Evolutionary conservation across 2,113 vertebrate genomes (phyloP), one percentile per base, ranked within the genome.

Genomic region (Zosterops lateralis): DNA sequence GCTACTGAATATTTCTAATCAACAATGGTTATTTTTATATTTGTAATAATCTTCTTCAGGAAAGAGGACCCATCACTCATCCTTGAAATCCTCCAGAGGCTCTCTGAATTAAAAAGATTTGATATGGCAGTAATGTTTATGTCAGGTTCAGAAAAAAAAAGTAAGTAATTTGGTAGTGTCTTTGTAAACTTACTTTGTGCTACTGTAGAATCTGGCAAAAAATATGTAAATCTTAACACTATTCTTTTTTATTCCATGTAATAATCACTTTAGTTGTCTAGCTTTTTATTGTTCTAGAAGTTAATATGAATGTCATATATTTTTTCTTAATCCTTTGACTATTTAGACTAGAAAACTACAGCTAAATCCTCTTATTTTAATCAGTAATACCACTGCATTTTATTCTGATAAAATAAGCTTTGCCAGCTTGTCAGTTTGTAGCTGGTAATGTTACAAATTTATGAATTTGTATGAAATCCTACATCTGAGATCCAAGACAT

Each of bases 101-200:
- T 99, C 8, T 98, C 98, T 29, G 97, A 98, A 50, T 97, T 99
- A 79, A 98, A 97, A 95, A 98, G 99, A 87, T 99, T 99, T 96
- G 98, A 99, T 97, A 99, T 99, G 98, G 98, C 98, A 7, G 97
- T 99, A 81, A 99, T 99, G 99, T 99, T 99, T 97, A 98, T 99
- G 98, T 99, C 99, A 14, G 90, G 97, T 29, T 54, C 97, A 13
- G 99, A 99, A 96, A 99, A 98, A 97, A 98, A 98, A 98, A 97
- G 99, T 99, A 90, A 94, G 97, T 97, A 72, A 47, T 87, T 50
- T 22, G 2, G 18, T 72, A 75, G 13, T 51, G 29, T 66, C 60
- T 57, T 89, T 53, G 56, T 45, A 32, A 75, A 48, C 19, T 73
- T 72, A 4, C 2, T 61, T 87, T 47, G 12, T 45, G n/a, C 12